Base-by-base conservation (phyloP, 2,113 vertebrate species). In the Vimba vimba region DNA sequence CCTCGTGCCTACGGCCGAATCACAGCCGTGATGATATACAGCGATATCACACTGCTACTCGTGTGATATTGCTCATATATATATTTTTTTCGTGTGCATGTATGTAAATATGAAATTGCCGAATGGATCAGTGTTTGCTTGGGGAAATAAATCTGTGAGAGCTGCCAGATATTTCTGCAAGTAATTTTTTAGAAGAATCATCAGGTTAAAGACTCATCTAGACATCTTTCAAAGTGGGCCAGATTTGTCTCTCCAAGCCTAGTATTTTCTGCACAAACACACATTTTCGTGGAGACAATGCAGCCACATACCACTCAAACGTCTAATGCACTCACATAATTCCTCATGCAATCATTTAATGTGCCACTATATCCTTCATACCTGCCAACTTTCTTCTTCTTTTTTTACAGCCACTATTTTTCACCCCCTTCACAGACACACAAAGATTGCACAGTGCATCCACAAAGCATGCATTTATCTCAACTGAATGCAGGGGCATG, bases 391-490 rank as follows among this genome's bases (percentile, higher is more conserved):
- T 69, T 36, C 30, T 55, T 9, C 6, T 36, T 17, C 7, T 75
- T 75, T 81, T 71, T 81, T 76, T 71, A 39, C 1, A 36, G 73
- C n/a, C 55, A 59, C 43, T 68, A 64, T 75, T 85, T 73, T 84
- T 85, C n/a, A 71, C 57, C 71, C 30, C 50, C 15, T 79, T 36
- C 25, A 66, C 43, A n/a, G n/a, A 79, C 43, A 79, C 50, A 86
- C 81, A 84, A 47, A 89, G 80, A 90, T 60, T 55, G 76, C 66
- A 87, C 84, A 84, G 74, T 78, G 71, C 74, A 36, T 88, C 68
- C 76, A 90, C 89, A 89, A 90, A 86, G 84, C 80, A 19, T 47
- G 68, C 87, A 89, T 89, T 90, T 90, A 86, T 90, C 85, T 87
- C 60, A 17, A n/a, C 64, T 83, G 57, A 86, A 79, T 74, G 66